phyloP scores from a whole-genome alignment of 2,888 invertebrate genomes.

The Acanthosepion lycidas region DNA sequence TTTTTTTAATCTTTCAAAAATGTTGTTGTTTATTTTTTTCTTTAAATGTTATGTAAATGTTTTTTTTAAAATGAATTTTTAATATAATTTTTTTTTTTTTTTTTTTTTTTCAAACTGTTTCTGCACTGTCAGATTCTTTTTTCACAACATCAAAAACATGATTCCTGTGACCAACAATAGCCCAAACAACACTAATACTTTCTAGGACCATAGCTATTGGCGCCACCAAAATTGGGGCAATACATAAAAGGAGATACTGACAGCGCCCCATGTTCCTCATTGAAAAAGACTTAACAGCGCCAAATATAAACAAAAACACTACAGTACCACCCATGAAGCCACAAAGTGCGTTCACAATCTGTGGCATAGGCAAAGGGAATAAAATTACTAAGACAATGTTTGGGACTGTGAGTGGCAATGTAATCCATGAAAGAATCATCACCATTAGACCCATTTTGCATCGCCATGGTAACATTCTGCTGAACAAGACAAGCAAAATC shows the following conservation, averaged over 20 bases:
- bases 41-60: neutral
- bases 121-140: constrained; percentile 52
- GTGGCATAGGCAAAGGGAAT: constrained; percentile 56
- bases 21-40: too few relatives aligned
- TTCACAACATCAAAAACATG: constrained; percentile 56
- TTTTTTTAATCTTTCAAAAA: neutral
- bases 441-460: constrained; percentile 57
- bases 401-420: constrained; percentile 54
- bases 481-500: constrained; percentile 54
- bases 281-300: constrained; percentile 57
- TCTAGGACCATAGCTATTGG: constrained; percentile 56
- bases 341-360: constrained; percentile 53
- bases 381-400: constrained; percentile 55
- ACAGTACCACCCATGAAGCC: constrained; percentile 56
- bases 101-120: constrained; percentile 40
- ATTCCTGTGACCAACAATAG: constrained; percentile 53
- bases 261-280: constrained; percentile 53
- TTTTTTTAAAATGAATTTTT: neutral
- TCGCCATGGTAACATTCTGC: constrained; percentile 53
- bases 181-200: constrained; percentile 55
- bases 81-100: too few relatives aligned
- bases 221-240: constrained; percentile 53
- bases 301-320: constrained; percentile 56
- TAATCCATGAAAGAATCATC: constrained; percentile 56
- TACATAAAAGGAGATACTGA: constrained; percentile 52